Evolutionary conservation across 2,797 vertebrate species (phyloP), one percentile per base, ranked within the genome.

Genomic region (Novumbra hubbsi): DNA sequence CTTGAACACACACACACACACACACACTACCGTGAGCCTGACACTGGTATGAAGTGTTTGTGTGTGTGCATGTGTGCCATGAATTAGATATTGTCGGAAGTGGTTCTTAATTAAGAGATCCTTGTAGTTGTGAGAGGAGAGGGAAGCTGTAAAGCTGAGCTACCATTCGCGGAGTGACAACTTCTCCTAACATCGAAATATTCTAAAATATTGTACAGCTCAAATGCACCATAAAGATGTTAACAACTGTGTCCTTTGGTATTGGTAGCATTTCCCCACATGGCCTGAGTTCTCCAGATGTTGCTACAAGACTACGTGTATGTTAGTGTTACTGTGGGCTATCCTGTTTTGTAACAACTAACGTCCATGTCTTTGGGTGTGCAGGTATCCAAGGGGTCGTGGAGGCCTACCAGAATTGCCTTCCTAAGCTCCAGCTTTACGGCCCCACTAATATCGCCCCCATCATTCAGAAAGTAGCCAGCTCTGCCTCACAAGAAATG

Each of bases 361-460:
- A 24, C 34, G 30, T 60, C 28, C 57, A 52, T 57, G 70, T 71
- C 49, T 57, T 50, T 71, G 70, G 32, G 70, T 71, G 49, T 71
- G 2, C 74, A 96, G 95, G 95, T 80, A 96, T 96, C 81, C 95
- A 96, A 84, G 95, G 95, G 28, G 95, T 96, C 19, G 95, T 96
- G 74, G 95, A 96, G 84, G 95, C 95, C 32, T 96, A 96, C 78
- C 95, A 96, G 89, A 96, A 92, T 85, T 96, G 95, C 79, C 95
- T 96, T 41, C 95, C 95, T 0, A 96, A 96, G 80, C 91, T 96
- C 78, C 95, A 96, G 79, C 92, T 96, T 4, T 96, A 96, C 0
- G 95, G 95, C 1, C 95, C 95, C 0, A 96, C 95, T 71, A 96
- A 96, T 85, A 96, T 96, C 17, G 95, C 95, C 38, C 95, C 95